These are phyloP conservation scores for Brachionichthys hirsutus DNA, from an alignment of 2,113 vertebrate genomes.

Conservation along the genomic window DNA sequence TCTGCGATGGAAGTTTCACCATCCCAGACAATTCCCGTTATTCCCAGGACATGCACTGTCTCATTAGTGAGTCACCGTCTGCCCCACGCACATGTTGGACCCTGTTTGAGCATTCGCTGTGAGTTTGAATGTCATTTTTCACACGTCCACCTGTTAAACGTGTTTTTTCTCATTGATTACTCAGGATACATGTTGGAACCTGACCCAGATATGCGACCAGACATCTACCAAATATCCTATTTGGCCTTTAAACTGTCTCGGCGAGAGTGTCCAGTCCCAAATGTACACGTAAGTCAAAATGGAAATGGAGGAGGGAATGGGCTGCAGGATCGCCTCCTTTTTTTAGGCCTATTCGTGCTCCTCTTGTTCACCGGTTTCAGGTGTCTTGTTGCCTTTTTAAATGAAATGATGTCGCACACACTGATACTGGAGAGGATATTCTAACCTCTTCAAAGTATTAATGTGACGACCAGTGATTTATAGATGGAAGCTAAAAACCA, in stretches of 20 bases:
- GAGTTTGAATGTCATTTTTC: slow-evolving; percentile 1
- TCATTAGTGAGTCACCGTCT: slow-evolving; percentile 87
- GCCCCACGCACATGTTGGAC: neutral
- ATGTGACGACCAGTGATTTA: neutral
- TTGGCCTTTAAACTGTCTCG: slow-evolving; percentile 91
- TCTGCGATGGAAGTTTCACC: slow-evolving; percentile 97
- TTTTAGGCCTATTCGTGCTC: neutral
- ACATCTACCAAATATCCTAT: slow-evolving; percentile 97
- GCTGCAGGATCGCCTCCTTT: slow-evolving; percentile 1
- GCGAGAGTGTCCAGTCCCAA: slow-evolving; percentile 89
- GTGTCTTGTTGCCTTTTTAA: too few species aligned
- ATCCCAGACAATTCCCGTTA: slow-evolving; percentile 96
- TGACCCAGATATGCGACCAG: slow-evolving; percentile 92
- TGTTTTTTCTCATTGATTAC: slow-evolving; percentile 4
- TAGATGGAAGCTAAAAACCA: slow-evolving; percentile 1
- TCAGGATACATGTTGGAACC: slow-evolving; percentile 97
- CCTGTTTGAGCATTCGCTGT: neutral
- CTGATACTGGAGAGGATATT: neutral
- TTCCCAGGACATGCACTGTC: slow-evolving; percentile 96
- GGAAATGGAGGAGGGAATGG: neutral
- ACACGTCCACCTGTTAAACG: neutral
- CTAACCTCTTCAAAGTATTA: slow-evolving; percentile 10
- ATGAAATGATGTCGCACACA: too few species aligned
- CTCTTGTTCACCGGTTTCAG: too few species aligned
- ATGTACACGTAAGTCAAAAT: slow-evolving; percentile 86